Evolutionary conservation across 2,113 vertebrate species (phyloP).

Genomic region (Corydoras sp.): DNA sequence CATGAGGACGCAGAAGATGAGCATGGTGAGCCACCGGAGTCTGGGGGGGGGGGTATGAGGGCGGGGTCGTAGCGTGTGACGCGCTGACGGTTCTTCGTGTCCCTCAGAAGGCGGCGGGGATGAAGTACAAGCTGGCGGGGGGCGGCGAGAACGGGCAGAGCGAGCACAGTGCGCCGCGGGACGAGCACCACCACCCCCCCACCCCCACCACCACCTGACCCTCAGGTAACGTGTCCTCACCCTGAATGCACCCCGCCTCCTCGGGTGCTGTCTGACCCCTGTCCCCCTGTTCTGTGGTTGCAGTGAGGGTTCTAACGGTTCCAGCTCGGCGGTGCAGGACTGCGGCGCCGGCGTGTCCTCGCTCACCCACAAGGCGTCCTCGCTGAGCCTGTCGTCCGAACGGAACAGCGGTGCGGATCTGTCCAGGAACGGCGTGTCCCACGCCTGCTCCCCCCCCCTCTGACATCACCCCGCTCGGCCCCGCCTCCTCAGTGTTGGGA

Average conservation of each 20-base stretch:
- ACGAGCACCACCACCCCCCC: too few species aligned
- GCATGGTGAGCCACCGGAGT: constrained; percentile 57
- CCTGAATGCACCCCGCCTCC: too few species aligned
- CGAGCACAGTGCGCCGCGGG: constrained; percentile 67
- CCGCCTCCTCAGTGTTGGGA: constrained; percentile 24
- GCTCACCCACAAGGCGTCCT: constrained; percentile 70
- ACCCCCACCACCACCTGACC: constrained; percentile 64
- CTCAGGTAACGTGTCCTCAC: constrained; percentile 74
- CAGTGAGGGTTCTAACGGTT: constrained; percentile 76
- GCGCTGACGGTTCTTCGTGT: neutral
- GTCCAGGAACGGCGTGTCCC: constrained; percentile 65
- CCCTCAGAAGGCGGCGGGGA: constrained; percentile 72
- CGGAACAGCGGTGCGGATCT: constrained; percentile 62
- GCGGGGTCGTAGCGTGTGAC: too few species aligned
- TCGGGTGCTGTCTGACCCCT: neutral
- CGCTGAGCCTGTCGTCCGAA: constrained; percentile 72
- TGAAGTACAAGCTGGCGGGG: constrained; percentile 74
- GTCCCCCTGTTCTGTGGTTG: constrained; percentile 21
- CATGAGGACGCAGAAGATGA: constrained; percentile 78
- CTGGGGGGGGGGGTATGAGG: too few species aligned
- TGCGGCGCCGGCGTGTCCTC: constrained; percentile 59
- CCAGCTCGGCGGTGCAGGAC: constrained; percentile 66
- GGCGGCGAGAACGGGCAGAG: constrained; percentile 77
- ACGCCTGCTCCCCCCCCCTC: constrained; percentile 52
- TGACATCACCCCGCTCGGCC: constrained; percentile 31